A percentile compares a stretch with the other conserved stretches of the same genome.
phyloP scores from a whole-genome alignment of 2,888 invertebrate species.

The Drosophila siamana region DNA sequence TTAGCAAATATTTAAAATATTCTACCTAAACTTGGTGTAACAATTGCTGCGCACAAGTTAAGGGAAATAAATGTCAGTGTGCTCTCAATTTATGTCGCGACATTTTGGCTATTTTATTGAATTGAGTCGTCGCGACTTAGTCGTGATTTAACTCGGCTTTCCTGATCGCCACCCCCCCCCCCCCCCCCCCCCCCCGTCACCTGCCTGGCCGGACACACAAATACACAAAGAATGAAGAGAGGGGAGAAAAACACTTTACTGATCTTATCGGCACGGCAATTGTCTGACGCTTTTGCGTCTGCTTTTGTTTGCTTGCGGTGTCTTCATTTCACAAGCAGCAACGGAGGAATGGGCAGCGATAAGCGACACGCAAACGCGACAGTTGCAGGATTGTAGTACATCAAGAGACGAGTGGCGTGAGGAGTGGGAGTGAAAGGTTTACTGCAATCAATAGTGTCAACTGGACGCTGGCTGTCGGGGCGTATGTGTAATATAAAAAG shows the following conservation, averaged over 20 bases:
- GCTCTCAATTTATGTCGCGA: constrained; percentile 37
- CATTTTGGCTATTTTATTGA: constrained; percentile 58
- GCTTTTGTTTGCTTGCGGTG: constrained; percentile 64
- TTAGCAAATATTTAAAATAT: no score
- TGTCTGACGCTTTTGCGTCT: constrained; percentile 73
- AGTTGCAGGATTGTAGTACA: constrained; percentile 17
- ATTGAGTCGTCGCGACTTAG: constrained; percentile 57
- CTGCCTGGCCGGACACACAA: constrained; percentile 24
- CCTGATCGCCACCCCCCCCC: constrained; percentile 12
- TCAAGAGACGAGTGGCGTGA: no score
- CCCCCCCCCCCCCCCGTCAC: background rate
- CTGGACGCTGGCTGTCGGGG: constrained; percentile 51
- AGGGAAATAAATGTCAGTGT: background rate
- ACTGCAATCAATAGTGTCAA: constrained; percentile 78
- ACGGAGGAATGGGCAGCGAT: constrained; percentile 54
- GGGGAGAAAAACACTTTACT: constrained; percentile 56
- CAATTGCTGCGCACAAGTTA: no score
- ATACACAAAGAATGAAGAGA: constrained; percentile 1
- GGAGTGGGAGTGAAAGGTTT: no score
- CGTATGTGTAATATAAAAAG: constrained; percentile 79
- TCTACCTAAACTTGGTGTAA: no score
- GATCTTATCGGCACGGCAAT: constrained; percentile 74
- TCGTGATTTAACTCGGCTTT: constrained; percentile 50
- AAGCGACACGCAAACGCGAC: constrained; percentile 73
- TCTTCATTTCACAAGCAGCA: constrained; percentile 63